A percentile compares a stretch with the other conserved stretches of the same genome.
phyloP scores from a whole-genome alignment of 2,888 invertebrate species.

The Eledona agricola region DNA sequence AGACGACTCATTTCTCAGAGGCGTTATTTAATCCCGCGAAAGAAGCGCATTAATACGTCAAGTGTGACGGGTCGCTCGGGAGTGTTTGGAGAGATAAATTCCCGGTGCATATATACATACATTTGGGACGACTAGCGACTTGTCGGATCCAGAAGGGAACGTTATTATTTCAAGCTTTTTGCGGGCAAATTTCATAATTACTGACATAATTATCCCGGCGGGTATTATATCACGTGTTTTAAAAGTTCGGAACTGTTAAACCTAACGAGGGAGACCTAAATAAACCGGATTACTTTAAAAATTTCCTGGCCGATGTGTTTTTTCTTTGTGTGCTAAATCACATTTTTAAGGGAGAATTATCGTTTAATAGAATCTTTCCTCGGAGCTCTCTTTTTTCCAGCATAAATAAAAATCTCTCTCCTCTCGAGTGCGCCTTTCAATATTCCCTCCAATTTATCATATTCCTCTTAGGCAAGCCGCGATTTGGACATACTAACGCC shows the following conservation, averaged over 20 bases:
- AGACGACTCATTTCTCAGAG: conserved; percentile 42
- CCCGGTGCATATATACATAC: conserved; percentile 32
- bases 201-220: conserved; percentile 32
- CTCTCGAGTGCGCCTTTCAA: conserved; percentile 36
- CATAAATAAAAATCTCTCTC: conserved; percentile 33
- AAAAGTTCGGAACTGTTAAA: conserved; percentile 32
- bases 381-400: conserved; percentile 34
- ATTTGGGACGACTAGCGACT: conserved; percentile 41
- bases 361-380: conserved; percentile 38
- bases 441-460: conserved; percentile 36
- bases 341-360: conserved; percentile 35
- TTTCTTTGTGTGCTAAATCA: conserved; percentile 34
- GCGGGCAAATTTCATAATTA: conserved; percentile 26
- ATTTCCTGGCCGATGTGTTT: conserved; percentile 36
- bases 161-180: conserved; percentile 15
- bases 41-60: conserved; percentile 48
- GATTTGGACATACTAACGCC: conserved; percentile 16
- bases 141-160: conserved; percentile 23
- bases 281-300: conserved; percentile 34
- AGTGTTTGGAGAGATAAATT: conserved; percentile 42
- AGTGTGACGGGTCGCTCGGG: conserved; percentile 44
- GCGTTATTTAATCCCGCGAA: conserved; percentile 44
- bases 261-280: conserved; percentile 25
- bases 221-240: conserved; percentile 29
- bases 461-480: conserved; percentile 25